Conservation (phyloP, 2,797 vertebrate genomes). For the Borostomias antarcticus region DNA sequence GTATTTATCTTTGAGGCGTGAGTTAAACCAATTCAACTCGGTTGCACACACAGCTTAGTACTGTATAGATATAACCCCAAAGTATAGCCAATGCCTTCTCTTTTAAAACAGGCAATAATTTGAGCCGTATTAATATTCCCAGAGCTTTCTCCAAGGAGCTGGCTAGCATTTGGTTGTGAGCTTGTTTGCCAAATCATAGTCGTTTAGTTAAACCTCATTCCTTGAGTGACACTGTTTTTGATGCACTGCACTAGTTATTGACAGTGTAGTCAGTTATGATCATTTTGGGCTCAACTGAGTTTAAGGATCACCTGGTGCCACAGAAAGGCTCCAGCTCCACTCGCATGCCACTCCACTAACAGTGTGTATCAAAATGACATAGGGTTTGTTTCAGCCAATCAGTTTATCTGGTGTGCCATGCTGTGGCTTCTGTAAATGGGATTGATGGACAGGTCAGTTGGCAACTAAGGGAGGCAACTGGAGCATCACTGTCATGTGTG, state of each 20-base stretch:
- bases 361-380: slow-evolving; percentile 18
- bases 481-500: slow-evolving; percentile 5
- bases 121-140: no score
- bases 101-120: no score
- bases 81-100: no score
- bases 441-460: slow-evolving; percentile 45
- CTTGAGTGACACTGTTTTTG: neutral
- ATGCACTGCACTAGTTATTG: no score
- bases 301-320: no score
- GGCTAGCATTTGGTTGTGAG: neutral
- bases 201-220: slow-evolving; percentile 9
- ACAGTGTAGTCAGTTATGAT: no score
- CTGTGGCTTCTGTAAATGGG: slow-evolving; percentile 25
- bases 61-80: no score
- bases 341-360: no score
- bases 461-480: slow-evolving; percentile 34
- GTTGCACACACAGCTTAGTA: no score
- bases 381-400: slow-evolving; percentile 23
- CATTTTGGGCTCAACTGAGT: slow-evolving; percentile 3
- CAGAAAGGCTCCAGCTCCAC: no score
- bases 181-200: slow-evolving; percentile 12
- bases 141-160: neutral
- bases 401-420: slow-evolving; percentile 9
- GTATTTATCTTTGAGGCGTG: no score
- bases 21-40: no score